Conservation (phyloP, 2,888 invertebrate species). For the Synanthedon tipuliformis region DNA sequence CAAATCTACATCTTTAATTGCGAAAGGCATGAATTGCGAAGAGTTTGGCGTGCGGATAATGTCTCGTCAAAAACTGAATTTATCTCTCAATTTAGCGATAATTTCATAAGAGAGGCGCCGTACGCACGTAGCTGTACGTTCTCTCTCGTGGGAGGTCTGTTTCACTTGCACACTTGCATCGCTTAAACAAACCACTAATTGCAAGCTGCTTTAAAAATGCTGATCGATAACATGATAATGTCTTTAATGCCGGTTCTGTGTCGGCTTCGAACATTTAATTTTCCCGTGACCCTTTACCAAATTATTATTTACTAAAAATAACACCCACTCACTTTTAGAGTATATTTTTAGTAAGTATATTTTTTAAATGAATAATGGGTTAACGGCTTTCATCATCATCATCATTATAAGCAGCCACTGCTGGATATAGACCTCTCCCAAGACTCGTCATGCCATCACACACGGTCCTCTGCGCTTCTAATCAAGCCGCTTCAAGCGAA, state of each 20-base stretch:
- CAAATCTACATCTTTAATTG: too few relatives aligned
- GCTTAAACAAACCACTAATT: conserved; percentile 42
- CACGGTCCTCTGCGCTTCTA: too few relatives aligned
- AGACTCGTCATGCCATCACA: too few relatives aligned
- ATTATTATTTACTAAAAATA: not conserved
- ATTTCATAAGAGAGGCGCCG: conserved; percentile 45
- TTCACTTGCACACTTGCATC: conserved; percentile 24
- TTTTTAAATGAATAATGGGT: too few relatives aligned
- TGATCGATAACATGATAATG: conserved; percentile 62
- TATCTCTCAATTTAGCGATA: conserved; percentile 64
- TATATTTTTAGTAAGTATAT: too few relatives aligned
- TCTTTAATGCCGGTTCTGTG: conserved; percentile 47
- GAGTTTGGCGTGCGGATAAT: conserved; percentile 22
- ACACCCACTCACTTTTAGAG: too few relatives aligned
- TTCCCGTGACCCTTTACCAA: conserved; percentile 19
- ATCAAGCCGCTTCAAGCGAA: too few relatives aligned
- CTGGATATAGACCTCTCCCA: too few relatives aligned
- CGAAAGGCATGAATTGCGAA: too few relatives aligned
- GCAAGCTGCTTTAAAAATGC: conserved; percentile 50
- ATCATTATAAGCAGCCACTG: too few relatives aligned
- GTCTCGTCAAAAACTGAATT: conserved; percentile 48
- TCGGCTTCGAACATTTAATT: conserved; percentile 37
- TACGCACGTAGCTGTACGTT: conserved; percentile 24
- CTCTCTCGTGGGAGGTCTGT: conserved; percentile 34
- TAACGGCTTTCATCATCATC: too few relatives aligned